Base-by-base conservation (phyloP, 2,113 vertebrate species). In the Sturnus vulgaris region DNA sequence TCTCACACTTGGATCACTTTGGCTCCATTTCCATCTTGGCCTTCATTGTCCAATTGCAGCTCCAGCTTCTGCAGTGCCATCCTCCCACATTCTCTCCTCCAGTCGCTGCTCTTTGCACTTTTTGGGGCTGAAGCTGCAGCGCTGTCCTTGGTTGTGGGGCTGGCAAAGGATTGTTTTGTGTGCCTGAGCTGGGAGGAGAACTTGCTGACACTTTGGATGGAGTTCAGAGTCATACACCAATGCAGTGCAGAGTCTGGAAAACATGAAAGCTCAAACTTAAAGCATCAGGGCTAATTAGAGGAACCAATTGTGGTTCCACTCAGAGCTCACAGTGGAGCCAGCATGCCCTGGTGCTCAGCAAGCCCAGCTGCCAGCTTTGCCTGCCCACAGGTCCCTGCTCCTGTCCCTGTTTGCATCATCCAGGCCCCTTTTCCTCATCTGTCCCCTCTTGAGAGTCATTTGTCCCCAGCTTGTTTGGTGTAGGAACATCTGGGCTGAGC, bases 261-360 rank as follows among this genome's bases (percentile, higher is more conserved):
- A 69, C 16, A 1, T 9, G 19, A 50, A 37, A 69, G 2, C 0
- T 30, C 0, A 37, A 50, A 12, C 2, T 69, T 2, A 39, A 30
- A 35, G 4, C 20, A 7, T 52, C 35, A 52, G 8, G 35, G n/a
- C 15, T 55, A 10, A 19, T 28, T 23, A 63, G 73, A n/a, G 50
- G 61, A 56, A 16, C 8, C 10, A 73, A 0, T 6, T 7, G 6
- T 49, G 37, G 4, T 13, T 81, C 30, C 11, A 2, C 12, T 20
- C 9, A 2, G 39, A 46, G 35, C 49, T 35, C 23, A 13, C 28
- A 47, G 49, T 20, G 42, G 12, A 75, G 24, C 47, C 44, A n/a
- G 50, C 23, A 30, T 1, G 9, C 16, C 24, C 46, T 20, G 1
- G 0, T 35, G 17, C 16, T 73, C 82, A 80, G 33, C 12, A 30